Evolutionary conservation across 2,113 vertebrate species (phyloP), one percentile per base, ranked within the genome.

Genomic region (Melanerpes aurifrons): DNA sequence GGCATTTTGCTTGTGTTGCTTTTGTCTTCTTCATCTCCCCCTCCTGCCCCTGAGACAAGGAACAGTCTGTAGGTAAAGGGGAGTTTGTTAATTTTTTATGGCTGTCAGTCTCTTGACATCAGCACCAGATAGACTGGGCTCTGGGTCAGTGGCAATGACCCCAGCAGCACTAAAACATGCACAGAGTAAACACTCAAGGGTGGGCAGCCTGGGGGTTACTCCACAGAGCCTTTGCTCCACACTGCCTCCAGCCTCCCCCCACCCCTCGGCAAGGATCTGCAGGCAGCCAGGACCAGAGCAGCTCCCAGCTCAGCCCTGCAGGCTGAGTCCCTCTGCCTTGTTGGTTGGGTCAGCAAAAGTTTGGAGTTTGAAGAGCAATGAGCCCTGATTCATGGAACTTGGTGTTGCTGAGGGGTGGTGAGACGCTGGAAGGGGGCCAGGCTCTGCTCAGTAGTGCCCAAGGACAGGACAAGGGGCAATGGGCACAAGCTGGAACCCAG

Each of bases 161-260:
- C 82, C 73, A 71, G 80, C 74, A 67, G 82, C 78, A 56, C 91
- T 95, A 68, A 94, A 93, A 91, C 70, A 93, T 40, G 90, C 69
- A 11, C 89, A 91, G 73, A 89, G 58, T 93, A 96, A 96, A 96
- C 82, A 92, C 92, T 94, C 72, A 8, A 29, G 83, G 90, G 79
- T 90, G 95, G 59, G 77, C 83, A 92, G 77, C 10, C 31, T 75
- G 78, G 73, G 72, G 47, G 18, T 53, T 58, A 40, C 26, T 48
- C 74, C 7, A 40, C 32, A 67, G 48, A 4, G 7, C 12, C 37
- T 54, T 75, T 67, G 69, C 64, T 75, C 80, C 4, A 17, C 4
- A 13, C 66, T 45, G 74, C n/a, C 54, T 40, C n/a, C 29, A 54
- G 56, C 57, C 37, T 43, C 48, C 58, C 21, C 69, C 67, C 22